Evolutionary conservation across 23 tunicate genomes (phyloP).

Genomic region (Styela plicata): DNA sequence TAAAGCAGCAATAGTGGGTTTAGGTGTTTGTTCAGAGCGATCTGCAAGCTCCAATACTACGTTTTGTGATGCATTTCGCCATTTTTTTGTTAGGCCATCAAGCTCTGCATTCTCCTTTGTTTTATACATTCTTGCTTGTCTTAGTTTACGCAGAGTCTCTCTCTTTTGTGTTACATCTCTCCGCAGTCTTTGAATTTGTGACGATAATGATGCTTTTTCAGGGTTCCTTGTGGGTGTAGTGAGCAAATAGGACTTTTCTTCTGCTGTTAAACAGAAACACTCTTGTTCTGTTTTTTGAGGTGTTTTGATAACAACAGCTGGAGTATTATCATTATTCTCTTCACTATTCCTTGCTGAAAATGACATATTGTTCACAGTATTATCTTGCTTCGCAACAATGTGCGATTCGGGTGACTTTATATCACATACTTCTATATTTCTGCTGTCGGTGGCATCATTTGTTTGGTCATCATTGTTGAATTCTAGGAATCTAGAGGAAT

Average conservation of each 20-base stretch:
- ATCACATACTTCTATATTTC: too few relatives aligned
- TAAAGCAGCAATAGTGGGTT: neutral
- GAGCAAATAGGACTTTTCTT: too few relatives aligned
- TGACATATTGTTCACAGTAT: too few relatives aligned
- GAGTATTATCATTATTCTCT: too few relatives aligned
- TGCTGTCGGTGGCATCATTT: too few relatives aligned
- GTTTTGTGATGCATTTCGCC: neutral
- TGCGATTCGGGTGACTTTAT: too few relatives aligned
- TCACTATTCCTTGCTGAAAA: too few relatives aligned
- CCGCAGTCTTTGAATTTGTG: neutral
- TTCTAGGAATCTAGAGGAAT: neutral
- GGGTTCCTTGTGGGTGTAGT: too few relatives aligned
- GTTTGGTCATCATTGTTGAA: neutral
- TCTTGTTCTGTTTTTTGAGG: too few relatives aligned
- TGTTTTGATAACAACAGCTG: too few relatives aligned
- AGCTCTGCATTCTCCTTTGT: neutral
- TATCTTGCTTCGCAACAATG: too few relatives aligned
- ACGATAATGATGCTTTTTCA: neutral
- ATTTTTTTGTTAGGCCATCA: neutral
- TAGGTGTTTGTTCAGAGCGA: neutral
- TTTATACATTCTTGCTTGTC: neutral
- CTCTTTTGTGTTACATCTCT: neutral
- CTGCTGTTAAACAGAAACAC: too few relatives aligned
- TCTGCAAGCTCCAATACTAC: neutral
- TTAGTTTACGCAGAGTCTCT: neutral